These are phyloP conservation scores for Xiphias gladius DNA, from an alignment of 2,113 vertebrate species.

Conservation along the genomic window DNA sequence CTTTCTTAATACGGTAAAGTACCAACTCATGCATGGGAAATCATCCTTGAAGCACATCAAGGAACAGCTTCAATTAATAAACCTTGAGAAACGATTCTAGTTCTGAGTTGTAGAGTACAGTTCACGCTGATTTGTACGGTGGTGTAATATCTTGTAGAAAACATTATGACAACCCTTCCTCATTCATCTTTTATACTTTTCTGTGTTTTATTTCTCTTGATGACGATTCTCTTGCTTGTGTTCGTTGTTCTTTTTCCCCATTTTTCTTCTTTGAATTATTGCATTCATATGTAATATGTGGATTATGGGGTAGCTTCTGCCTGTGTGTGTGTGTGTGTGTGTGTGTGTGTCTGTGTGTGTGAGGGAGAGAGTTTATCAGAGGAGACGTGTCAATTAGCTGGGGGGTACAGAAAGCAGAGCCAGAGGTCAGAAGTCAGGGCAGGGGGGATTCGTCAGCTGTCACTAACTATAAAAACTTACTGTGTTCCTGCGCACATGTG, in stretches of 20 bases:
- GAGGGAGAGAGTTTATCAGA: slow-evolving; percentile 66
- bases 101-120: too few species aligned
- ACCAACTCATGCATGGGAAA: too few species aligned
- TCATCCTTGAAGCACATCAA: too few species aligned
- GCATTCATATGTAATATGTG: neutral
- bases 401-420: slow-evolving; percentile 65
- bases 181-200: too few species aligned
- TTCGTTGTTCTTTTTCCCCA: neutral
- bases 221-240: neutral
- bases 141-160: neutral
- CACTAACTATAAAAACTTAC: slow-evolving; percentile 80
- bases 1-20: too few species aligned
- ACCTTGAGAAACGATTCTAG: too few species aligned
- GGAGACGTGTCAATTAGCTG: slow-evolving; percentile 78
- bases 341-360: slow-evolving; percentile 22
- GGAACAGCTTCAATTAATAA: too few species aligned
- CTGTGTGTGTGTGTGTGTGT: neutral
- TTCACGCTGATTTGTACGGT: neutral
- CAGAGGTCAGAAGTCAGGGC: slow-evolving; percentile 69
- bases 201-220: neutral
- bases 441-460: slow-evolving; percentile 79
- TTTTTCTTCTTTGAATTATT: neutral
- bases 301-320: slow-evolving; percentile 4
- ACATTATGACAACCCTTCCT: too few species aligned
- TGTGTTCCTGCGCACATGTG: slow-evolving; percentile 34